These are phyloP conservation scores for Lepus oiostolus DNA, from an alignment of 2,797 vertebrate species.

Conservation along the genomic window DNA sequence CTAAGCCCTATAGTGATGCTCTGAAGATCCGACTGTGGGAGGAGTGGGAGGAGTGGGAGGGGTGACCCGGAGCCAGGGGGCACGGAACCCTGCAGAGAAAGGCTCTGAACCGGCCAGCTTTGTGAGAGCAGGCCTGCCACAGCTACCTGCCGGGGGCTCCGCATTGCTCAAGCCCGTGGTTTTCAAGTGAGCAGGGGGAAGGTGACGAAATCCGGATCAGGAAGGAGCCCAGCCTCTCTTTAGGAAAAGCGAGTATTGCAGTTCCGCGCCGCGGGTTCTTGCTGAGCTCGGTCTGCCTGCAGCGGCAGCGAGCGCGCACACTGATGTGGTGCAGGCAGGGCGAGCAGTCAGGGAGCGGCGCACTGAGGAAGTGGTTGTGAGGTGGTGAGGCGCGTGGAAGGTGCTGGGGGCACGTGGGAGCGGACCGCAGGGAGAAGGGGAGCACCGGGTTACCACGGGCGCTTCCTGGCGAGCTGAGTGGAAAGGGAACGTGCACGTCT, in stretches of 20 bases:
- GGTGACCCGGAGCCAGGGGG: not conserved
- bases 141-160: not conserved
- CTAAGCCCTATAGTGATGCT: not conserved
- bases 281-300: too few relatives aligned
- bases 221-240: not conserved
- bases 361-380: not conserved
- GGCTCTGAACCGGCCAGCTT: not conserved
- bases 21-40: not conserved
- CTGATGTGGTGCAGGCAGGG: not conserved
- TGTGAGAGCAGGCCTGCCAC: not conserved
- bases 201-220: not conserved
- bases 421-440: too few relatives aligned
- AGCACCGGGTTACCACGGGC: not conserved
- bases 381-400: not conserved
- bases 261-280: too few relatives aligned
- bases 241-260: too few relatives aligned
- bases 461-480: not conserved
- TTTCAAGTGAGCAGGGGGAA: not conserved
- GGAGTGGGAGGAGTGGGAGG: not conserved
- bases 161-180: not conserved
- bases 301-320: not conserved
- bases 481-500: not conserved
- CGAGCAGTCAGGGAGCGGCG: not conserved
- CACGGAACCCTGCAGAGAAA: not conserved
- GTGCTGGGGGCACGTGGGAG: accelerated